Evolutionary conservation across 2,113 vertebrate genomes (phyloP).

Genomic region (Otus sunia): DNA sequence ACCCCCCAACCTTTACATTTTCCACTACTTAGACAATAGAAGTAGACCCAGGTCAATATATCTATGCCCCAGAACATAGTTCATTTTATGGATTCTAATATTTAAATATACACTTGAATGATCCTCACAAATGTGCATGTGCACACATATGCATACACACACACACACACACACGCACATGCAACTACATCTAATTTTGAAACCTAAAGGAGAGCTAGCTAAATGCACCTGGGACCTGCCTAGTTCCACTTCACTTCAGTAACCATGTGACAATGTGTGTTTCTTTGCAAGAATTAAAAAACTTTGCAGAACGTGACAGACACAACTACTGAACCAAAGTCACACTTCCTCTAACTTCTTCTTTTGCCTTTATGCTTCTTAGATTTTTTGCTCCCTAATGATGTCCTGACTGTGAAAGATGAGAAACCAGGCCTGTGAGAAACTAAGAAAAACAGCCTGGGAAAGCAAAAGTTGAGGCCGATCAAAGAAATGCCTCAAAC

Average conservation of each 20-base stretch:
- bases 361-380: neutral
- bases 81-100: neutral
- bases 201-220: neutral
- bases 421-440: no score
- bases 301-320: neutral
- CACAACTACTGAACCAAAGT: neutral
- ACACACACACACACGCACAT: accelerated
- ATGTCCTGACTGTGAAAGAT: no score
- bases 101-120: neutral
- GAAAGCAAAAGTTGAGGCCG: no score
- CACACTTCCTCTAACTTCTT: neutral
- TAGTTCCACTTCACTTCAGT: neutral
- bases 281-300: neutral
- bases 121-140: neutral
- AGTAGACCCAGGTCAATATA: neutral
- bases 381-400: neutral
- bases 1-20: accelerated
- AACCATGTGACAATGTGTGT: accelerated
- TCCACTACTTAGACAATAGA: neutral
- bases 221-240: neutral
- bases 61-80: neutral
- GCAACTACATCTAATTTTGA: neutral
- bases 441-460: no score
- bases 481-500: no score
- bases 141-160: no score